A percentile compares a stretch with the other conserved stretches of the same genome.
Evolutionary conservation across 2,888 invertebrate species (phyloP).

Genomic region (Heliconius aoede): DNA sequence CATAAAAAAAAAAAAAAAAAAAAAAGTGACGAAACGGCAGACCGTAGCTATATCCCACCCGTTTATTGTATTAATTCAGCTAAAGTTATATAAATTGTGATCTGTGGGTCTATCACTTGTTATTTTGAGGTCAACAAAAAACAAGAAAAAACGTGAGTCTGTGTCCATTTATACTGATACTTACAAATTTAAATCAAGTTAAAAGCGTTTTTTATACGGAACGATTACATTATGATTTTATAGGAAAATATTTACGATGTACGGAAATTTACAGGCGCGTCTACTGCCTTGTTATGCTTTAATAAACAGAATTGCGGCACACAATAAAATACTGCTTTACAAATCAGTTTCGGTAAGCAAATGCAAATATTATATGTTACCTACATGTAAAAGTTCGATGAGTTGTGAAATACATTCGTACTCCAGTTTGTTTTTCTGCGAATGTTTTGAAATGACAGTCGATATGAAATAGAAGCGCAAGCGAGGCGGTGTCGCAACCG

Average conservation of each 20-base stretch:
- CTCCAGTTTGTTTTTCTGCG: slow-evolving; percentile 17
- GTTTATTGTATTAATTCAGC: background rate
- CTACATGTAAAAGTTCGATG: too few species aligned
- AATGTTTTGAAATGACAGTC: slow-evolving; percentile 22
- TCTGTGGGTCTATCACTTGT: too few species aligned
- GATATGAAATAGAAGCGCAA: slow-evolving; percentile 14
- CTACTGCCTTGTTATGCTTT: background rate
- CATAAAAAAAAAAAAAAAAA: too few species aligned
- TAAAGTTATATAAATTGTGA: too few species aligned
- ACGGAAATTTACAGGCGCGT: slow-evolving; percentile 17
- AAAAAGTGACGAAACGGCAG: too few species aligned
- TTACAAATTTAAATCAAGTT: background rate
- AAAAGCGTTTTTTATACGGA: slow-evolving; percentile 24
- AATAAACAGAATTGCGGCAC: slow-evolving; percentile 9
- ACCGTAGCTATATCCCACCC: too few species aligned
- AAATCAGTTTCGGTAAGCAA: background rate
- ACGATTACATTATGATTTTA: slow-evolving; percentile 28
- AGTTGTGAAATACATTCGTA: slow-evolving; percentile 20
- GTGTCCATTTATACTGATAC: background rate
- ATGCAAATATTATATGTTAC: background rate
- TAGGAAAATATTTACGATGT: slow-evolving; percentile 25
- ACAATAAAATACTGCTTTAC: background rate
- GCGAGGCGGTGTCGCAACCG: slow-evolving; percentile 13
- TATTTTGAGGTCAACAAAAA: too few species aligned
- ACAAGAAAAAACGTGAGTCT: too few species aligned